Percentiles rank a stretch among this genome's conserved stretches.
Evolutionary conservation across 2,888 invertebrate genomes (phyloP).

Genomic region (Drosophila mulleri): DNA sequence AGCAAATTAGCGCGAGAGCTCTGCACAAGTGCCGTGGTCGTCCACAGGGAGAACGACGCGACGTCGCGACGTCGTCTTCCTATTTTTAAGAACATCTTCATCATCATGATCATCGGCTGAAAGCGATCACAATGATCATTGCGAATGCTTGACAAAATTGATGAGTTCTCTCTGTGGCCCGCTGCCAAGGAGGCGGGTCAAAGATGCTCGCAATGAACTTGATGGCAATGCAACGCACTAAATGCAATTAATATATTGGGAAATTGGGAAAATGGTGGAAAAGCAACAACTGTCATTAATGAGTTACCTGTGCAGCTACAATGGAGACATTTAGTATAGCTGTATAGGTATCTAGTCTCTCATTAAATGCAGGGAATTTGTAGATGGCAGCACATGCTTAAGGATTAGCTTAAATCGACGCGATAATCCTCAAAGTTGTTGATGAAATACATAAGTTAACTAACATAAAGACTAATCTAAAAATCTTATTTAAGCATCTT

Average conservation of each 20-base stretch:
- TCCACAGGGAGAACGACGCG: slow-evolving; percentile 30
- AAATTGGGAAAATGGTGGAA: background rate
- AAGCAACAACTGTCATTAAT: too few species aligned
- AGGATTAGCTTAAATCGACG: background rate
- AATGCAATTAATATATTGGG: slow-evolving; percentile 5
- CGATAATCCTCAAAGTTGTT: background rate
- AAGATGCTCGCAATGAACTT: slow-evolving; percentile 63
- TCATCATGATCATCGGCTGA: slow-evolving; percentile 15
- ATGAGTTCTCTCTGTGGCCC: slow-evolving; percentile 31
- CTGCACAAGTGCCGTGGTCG: slow-evolving; percentile 57
- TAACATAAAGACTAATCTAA: background rate
- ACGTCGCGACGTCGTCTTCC: slow-evolving; percentile 27
- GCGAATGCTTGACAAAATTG: slow-evolving; percentile 36
- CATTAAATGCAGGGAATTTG: background rate
- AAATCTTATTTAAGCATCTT: background rate
- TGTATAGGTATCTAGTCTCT: background rate
- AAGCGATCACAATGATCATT: slow-evolving; percentile 35
- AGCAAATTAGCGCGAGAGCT: slow-evolving; percentile 74
- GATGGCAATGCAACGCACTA: slow-evolving; percentile 26
- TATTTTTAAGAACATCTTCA: slow-evolving; percentile 48
- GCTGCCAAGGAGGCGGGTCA: slow-evolving; percentile 44
- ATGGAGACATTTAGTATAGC: background rate
- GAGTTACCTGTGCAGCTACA: background rate
- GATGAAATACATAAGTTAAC: background rate
- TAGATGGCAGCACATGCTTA: too few species aligned